A percentile compares a stretch with the other conserved stretches of the same genome.
These are phyloP conservation scores for Rutilus rutilus DNA, from an alignment of 2,113 vertebrate genomes.

Conservation along the genomic window DNA sequence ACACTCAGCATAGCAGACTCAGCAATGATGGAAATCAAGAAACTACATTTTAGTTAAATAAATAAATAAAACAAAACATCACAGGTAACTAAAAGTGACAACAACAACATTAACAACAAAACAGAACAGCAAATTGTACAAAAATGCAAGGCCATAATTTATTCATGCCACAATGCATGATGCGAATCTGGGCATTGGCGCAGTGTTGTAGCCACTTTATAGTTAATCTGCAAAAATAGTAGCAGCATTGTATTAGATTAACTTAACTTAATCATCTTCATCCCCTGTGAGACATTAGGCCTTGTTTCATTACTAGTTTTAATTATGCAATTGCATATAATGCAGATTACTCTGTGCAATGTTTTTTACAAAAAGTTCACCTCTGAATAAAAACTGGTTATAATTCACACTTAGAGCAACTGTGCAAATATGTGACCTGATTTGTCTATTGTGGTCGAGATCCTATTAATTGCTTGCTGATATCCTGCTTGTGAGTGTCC, in stretches of 20 bases:
- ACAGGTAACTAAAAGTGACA: not conserved
- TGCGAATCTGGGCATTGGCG: not conserved
- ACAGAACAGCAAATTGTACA: not conserved
- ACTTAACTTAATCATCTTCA: no score
- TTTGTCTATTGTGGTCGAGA: not conserved
- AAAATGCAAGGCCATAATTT: not conserved
- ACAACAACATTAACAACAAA: not conserved
- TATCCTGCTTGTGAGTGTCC: not conserved
- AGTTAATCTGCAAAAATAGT: not conserved
- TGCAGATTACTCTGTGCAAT: not conserved
- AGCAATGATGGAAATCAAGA: not conserved
- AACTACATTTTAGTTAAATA: not conserved
- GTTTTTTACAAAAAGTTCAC: not conserved
- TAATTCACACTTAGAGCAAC: not conserved
- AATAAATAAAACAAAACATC: not conserved
- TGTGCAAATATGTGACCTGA: constrained; percentile 1
- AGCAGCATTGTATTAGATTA: not conserved
- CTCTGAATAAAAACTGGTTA: not conserved
- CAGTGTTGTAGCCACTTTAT: not conserved
- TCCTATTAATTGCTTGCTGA: not conserved
- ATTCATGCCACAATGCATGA: not conserved
- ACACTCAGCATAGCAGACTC: not conserved
- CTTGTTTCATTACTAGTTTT: no score
- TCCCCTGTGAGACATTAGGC: no score
- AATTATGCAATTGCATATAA: no score